Percentiles rank a stretch among this genome's conserved stretches.
phyloP scores from a whole-genome alignment of 1,140 invertebrate genomes.

The Holotrichia oblita region DNA sequence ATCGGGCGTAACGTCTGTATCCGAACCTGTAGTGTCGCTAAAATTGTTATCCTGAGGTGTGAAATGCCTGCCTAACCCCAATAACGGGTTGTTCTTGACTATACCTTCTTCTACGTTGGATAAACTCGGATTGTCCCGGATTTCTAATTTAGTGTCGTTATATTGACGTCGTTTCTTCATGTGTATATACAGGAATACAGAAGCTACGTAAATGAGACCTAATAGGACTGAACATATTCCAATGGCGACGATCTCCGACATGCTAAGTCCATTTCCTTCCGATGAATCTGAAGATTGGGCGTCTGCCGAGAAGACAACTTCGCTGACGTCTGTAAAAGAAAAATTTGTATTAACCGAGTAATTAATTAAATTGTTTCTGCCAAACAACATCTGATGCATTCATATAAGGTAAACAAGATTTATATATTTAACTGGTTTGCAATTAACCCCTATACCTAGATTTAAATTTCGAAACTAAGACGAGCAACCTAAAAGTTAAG shows the following conservation, averaged over 20 bases:
- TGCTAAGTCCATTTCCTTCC: constrained; percentile 65
- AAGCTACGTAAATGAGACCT: constrained; percentile 84
- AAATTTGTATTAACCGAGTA: background rate
- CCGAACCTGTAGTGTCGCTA: constrained; percentile 63
- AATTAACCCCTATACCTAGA: background rate
- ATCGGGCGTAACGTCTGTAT: constrained; percentile 55
- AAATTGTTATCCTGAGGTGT: constrained; percentile 58
- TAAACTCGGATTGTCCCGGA: constrained; percentile 53
- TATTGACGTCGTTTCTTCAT: constrained; percentile 61
- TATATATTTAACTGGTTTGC: background rate
- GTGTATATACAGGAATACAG: constrained; percentile 82
- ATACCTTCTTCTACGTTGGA: constrained; percentile 66
- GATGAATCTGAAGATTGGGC: constrained; percentile 65
- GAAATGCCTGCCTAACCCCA: constrained; percentile 70
- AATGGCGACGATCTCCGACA: constrained; percentile 82
- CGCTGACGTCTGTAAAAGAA: constrained; percentile 71
- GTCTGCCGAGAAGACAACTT: constrained; percentile 78
- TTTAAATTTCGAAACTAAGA: background rate
- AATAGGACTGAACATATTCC: constrained; percentile 81
- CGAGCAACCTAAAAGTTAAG: background rate
- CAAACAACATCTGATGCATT: background rate
- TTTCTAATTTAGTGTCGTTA: constrained; percentile 41
- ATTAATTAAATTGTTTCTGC: background rate
- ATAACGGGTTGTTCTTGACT: constrained; percentile 80
- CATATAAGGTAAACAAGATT: too few species aligned